Evolutionary conservation across 2,888 invertebrate species (phyloP).

Genomic region (Ormyrus labotus): DNA sequence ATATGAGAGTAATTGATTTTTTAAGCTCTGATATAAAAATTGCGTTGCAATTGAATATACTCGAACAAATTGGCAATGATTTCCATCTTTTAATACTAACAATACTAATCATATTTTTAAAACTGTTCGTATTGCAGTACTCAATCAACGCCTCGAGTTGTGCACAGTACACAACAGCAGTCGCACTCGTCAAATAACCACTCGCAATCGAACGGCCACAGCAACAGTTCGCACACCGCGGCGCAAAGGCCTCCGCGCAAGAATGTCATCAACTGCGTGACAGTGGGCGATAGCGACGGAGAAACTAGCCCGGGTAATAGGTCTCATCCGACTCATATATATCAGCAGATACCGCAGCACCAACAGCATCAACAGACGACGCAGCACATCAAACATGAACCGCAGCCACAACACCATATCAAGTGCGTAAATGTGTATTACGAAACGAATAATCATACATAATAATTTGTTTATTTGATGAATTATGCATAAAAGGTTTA

Average conservation of each 20-base stretch:
- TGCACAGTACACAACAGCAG: constrained; percentile 65
- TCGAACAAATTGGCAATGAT: neutral
- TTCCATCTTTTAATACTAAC: too few relatives aligned
- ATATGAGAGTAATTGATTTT: too few relatives aligned
- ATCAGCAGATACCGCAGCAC: constrained; percentile 69
- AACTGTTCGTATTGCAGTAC: constrained; percentile 63
- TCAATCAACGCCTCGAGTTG: constrained; percentile 70
- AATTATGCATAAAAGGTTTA: too few relatives aligned
- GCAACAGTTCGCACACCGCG: constrained; percentile 49
- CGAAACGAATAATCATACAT: too few relatives aligned
- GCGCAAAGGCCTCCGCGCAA: constrained; percentile 78
- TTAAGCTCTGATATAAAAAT: too few relatives aligned
- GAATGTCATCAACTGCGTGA: constrained; percentile 87
- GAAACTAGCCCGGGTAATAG: constrained; percentile 80
- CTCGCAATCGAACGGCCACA: constrained; percentile 57
- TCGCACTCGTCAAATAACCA: constrained; percentile 62
- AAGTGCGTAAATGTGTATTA: constrained; percentile 60
- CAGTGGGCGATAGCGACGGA: constrained; percentile 85
- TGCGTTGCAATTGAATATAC: neutral
- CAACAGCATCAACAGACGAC: constrained; percentile 70
- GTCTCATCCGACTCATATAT: constrained; percentile 71
- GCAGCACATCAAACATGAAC: constrained; percentile 78
- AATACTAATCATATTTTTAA: too few relatives aligned
- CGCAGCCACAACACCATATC: constrained; percentile 75
- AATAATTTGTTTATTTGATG: neutral